phyloP scores from a whole-genome alignment of 2,113 vertebrate genomes.

The Girardinichthys multiradiatus region DNA sequence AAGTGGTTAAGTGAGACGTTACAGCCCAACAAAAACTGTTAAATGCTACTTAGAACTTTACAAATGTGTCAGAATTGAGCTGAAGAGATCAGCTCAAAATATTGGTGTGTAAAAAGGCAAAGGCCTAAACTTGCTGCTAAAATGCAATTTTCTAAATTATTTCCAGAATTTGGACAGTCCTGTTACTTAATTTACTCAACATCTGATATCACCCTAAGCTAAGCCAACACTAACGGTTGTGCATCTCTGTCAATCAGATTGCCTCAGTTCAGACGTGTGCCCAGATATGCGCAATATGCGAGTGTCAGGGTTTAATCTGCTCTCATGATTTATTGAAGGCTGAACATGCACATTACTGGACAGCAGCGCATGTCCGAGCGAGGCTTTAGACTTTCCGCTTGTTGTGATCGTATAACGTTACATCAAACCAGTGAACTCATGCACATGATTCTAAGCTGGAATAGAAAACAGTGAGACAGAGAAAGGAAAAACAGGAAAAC shows the following conservation, averaged over 20 bases:
- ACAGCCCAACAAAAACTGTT: not conserved
- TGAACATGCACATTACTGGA: not conserved
- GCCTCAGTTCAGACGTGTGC: not conserved
- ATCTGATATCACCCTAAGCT: not conserved
- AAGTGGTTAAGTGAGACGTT: not conserved
- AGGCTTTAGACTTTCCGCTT: not conserved
- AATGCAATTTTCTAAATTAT: not conserved
- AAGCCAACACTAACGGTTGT: not conserved
- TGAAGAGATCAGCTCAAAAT: not conserved
- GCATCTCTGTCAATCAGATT: not conserved
- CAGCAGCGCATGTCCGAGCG: not conserved
- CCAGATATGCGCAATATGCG: not conserved
- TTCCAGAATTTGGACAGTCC: not conserved
- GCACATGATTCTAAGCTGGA: conserved; percentile 9
- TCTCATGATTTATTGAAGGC: not conserved
- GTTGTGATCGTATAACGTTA: not conserved
- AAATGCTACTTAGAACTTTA: no score
- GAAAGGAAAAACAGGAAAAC: conserved; percentile 1
- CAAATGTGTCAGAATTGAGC: not conserved
- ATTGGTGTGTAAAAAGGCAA: no score
- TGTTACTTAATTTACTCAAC: not conserved
- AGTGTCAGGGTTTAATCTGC: not conserved
- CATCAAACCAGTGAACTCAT: conserved; percentile 5
- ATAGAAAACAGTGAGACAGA: conserved; percentile 6
- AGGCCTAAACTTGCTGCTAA: not conserved